Base-by-base conservation (phyloP, 2,113 vertebrate genomes). In the Pao palembangensis region DNA sequence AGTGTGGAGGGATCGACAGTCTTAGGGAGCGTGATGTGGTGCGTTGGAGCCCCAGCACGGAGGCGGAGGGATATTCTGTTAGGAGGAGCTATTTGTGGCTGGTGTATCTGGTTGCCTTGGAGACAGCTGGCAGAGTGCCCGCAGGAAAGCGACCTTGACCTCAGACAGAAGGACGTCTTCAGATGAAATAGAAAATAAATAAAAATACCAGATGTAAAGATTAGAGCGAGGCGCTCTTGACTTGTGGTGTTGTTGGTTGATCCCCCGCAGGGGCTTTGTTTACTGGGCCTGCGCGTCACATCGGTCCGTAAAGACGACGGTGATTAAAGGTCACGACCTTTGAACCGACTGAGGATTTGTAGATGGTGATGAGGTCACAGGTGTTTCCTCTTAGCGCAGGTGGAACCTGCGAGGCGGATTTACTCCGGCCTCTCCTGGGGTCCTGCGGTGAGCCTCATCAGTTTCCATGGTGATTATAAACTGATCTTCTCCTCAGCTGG, bases 91-190 rank as follows among this genome's bases (percentile, higher is more conserved):
- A 89, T 89, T 89, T 88, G 85, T 86, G 72, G 86, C 83, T 82
- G 57, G 56, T 88, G 84, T 84, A 76, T 85, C 55, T 44, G 68
- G 88, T 89, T 85, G 88, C 88, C 85, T 53, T 75, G 86, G 88
- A 83, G 76, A 89, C 75, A 71, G 77, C 60, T 86, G 88, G 86
- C 75, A 82, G 80, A 78, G 80, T 6, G 73, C 86, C 88, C 83
- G 85, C 83, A 60, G 82, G 83, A 83, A 81, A 67, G 65, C 48
- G 52, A 71, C 18, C 71, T 67, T 75, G 81, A 86, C 83, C 80
- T 58, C 55, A 63, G 65, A 55, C 77, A 71, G 34, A 38, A 38
- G 34, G 34, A 38, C 34, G 1, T 6, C 11, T 38, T 38, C 8
- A 38, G 8, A 38, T 38, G 2, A 38, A 64, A 69, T 64, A 60